These are phyloP conservation scores for Nycticebus coucang DNA, from an alignment of 2,113 vertebrate species.

Conservation along the genomic window DNA sequence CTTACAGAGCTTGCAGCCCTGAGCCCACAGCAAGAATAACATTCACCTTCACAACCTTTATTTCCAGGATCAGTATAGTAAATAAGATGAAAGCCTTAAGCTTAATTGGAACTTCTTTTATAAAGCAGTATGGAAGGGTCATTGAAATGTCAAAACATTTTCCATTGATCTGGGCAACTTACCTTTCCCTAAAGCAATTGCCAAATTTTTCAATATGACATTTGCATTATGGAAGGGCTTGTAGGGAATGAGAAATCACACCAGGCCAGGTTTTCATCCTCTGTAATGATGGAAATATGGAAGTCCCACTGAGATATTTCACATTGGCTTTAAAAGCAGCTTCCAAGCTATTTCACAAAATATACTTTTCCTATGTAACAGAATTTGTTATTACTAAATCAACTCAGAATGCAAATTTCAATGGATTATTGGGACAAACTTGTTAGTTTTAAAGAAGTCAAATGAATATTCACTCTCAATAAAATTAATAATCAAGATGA, in stretches of 20 bases:
- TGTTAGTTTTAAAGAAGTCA: slow-evolving; percentile 29
- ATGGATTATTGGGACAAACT: not conserved
- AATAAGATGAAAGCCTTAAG: slow-evolving; percentile 47
- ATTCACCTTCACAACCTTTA: not conserved
- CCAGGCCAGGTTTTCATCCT: not conserved
- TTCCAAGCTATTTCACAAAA: slow-evolving; percentile 29
- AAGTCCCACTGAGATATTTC: slow-evolving; percentile 41
- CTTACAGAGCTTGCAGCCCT: not conserved
- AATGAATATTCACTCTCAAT: slow-evolving; percentile 11
- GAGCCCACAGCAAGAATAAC: not conserved
- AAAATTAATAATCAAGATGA: slow-evolving; percentile 43
- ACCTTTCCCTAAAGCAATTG: slow-evolving; percentile 63
- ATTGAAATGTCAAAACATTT: slow-evolving; percentile 77
- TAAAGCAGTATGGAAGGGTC: slow-evolving; percentile 62
- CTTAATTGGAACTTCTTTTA: slow-evolving; percentile 63
- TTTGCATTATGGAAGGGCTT: slow-evolving; percentile 64
- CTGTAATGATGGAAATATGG: not conserved
- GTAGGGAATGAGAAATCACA: slow-evolving; percentile 40
- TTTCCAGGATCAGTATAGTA: slow-evolving; percentile 41
- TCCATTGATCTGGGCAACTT: slow-evolving; percentile 61
- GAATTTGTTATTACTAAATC: not conserved
- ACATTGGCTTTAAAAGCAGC: not conserved
- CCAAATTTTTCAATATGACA: slow-evolving; percentile 66
- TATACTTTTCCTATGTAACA: not conserved
- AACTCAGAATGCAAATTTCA: not conserved